Percentiles rank a stretch among this genome's conserved stretches.
Conservation (phyloP, 2,888 invertebrate genomes). For the Lapara coniferarum region DNA sequence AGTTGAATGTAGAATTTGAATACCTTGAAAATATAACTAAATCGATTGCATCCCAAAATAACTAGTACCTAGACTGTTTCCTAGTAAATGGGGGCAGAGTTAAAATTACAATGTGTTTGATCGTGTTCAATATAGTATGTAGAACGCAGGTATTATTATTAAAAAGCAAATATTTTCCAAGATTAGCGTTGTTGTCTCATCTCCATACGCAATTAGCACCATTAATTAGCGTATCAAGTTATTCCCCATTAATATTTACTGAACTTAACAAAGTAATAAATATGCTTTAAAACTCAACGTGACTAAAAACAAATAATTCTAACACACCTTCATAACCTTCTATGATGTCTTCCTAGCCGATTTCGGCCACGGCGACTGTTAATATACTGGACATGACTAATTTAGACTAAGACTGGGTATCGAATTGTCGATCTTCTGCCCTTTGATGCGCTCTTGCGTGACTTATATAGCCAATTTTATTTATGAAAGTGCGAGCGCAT, state of each 20-base stretch:
- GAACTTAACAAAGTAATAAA: neutral
- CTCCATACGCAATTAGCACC: neutral
- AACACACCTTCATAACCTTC: neutral
- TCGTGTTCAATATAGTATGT: neutral
- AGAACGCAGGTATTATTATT: neutral
- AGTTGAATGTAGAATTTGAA: too few relatives aligned
- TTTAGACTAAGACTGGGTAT: too few relatives aligned
- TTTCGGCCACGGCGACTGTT: too few relatives aligned
- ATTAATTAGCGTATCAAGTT: neutral
- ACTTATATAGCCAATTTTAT: too few relatives aligned
- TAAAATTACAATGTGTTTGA: constrained; percentile 9
- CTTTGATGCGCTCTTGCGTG: too few relatives aligned
- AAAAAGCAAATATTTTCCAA: neutral
- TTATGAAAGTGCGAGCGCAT: too few relatives aligned
- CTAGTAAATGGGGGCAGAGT: neutral
- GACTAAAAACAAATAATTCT: neutral
- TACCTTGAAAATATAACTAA: neutral
- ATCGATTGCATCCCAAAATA: neutral
- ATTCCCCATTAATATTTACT: too few relatives aligned
- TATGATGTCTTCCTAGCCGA: too few relatives aligned
- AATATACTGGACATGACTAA: too few relatives aligned
- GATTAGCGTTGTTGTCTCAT: neutral
- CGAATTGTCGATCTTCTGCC: too few relatives aligned
- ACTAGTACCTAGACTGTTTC: neutral
- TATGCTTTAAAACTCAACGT: neutral